Evolutionary conservation across 2,113 vertebrate species (phyloP).

Genomic region (Pteropus alecto): DNA sequence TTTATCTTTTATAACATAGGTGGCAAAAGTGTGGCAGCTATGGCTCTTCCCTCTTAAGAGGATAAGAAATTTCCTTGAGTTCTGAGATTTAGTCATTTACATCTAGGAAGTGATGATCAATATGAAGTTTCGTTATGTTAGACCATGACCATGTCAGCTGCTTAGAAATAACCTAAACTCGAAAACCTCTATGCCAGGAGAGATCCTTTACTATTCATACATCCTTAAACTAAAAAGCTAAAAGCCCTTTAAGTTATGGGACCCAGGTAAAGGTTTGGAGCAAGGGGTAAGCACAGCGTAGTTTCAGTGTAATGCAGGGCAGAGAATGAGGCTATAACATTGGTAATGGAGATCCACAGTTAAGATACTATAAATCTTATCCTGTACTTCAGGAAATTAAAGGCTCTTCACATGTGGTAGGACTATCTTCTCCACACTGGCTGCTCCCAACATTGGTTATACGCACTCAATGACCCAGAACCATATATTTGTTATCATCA

Average conservation of each 20-base stretch:
- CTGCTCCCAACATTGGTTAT: neutral
- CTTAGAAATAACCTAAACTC: slow-evolving; percentile 18
- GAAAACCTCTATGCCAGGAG: neutral
- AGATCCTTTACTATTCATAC: neutral
- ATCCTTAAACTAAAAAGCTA: neutral
- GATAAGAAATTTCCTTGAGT: neutral
- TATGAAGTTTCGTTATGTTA: neutral
- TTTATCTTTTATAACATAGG: neutral
- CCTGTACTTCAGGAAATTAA: neutral
- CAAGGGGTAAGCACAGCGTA: neutral
- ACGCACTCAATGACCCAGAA: neutral
- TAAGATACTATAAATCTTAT: neutral
- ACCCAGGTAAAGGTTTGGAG: neutral
- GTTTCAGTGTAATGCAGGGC: neutral
- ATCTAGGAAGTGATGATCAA: neutral
- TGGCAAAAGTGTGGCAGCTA: neutral
- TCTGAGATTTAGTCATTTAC: neutral
- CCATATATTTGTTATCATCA: neutral
- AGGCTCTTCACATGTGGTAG: neutral
- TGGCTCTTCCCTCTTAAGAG: neutral
- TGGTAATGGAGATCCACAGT: neutral
- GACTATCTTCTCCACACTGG: neutral
- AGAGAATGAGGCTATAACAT: neutral
- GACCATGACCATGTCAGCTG: neutral
- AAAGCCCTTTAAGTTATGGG: neutral